These are phyloP conservation scores for Pangasianodon hypophthalmus DNA, from an alignment of 2,113 vertebrate species.

Conservation along the genomic window DNA sequence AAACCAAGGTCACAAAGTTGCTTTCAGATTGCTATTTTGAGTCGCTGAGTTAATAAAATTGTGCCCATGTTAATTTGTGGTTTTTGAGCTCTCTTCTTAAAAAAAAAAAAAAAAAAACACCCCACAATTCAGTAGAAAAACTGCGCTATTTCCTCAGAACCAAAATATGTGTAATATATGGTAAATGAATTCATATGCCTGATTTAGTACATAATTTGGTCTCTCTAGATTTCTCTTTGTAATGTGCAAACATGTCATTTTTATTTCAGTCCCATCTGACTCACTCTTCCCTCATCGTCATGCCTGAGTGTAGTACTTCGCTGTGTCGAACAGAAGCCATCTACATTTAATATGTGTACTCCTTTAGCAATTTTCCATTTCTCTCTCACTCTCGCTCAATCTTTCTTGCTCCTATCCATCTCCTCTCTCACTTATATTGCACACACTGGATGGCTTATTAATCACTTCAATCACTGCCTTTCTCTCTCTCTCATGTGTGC, in stretches of 20 bases:
- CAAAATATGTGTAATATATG: background rate
- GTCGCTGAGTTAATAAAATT: background rate
- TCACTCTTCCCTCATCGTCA: slow-evolving; percentile 30
- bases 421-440: background rate
- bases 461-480: slow-evolving; percentile 23
- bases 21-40: background rate
- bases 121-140: background rate
- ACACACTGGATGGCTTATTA: slow-evolving; percentile 8
- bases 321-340: slow-evolving; percentile 20
- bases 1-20: background rate
- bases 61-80: background rate
- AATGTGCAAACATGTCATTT: slow-evolving; percentile 1
- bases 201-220: background rate
- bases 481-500: background rate
- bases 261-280: slow-evolving; percentile 34
- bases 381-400: background rate
- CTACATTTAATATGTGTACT: slow-evolving; percentile 15
- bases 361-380: slow-evolving; percentile 57
- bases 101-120: background rate
- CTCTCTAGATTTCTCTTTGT: background rate
- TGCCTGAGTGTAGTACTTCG: background rate
- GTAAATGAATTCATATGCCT: background rate
- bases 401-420: background rate
- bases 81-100: background rate
- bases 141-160: background rate